phyloP scores from a whole-genome alignment of 2,797 vertebrate species.

The Garrulus glandarius region DNA sequence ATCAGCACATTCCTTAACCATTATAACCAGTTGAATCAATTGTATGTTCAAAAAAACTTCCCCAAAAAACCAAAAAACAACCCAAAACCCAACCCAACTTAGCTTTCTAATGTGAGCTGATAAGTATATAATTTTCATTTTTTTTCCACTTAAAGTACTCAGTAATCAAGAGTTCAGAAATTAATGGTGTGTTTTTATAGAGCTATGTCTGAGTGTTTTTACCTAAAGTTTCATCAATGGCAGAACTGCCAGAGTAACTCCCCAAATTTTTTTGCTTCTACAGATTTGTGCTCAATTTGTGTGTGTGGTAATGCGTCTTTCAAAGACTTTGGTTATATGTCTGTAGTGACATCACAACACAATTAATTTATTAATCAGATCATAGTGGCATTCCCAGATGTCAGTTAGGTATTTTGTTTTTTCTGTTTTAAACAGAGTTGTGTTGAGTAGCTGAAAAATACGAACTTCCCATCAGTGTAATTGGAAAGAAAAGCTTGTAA shows the following conservation, averaged over 20 bases:
- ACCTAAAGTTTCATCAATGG: not conserved
- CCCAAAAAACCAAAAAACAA: not conserved
- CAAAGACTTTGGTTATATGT: not conserved
- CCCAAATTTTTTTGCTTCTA: not conserved
- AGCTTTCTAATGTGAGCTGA: not conserved
- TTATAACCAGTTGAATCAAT: not conserved
- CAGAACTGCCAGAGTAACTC: not conserved
- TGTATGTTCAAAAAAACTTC: not conserved
- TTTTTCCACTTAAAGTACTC: not conserved
- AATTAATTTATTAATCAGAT: not conserved
- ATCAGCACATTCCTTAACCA: not conserved
- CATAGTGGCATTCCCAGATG: not conserved
- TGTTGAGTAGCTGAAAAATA: not conserved
- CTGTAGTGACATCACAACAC: not conserved
- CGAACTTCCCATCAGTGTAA: not conserved
- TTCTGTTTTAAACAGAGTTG: not conserved
- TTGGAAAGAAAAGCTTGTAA: not conserved
- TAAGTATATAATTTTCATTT: not conserved
- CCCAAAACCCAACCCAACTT: no score
- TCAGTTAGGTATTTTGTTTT: not conserved
- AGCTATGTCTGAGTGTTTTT: not conserved
- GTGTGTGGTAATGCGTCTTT: not conserved
- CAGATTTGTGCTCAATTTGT: not conserved
- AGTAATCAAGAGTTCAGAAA: not conserved
- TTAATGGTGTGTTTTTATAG: not conserved